These are phyloP conservation scores for Eriocheir sinensis DNA, from an alignment of 1,140 invertebrate species.

Conservation along the genomic window DNA sequence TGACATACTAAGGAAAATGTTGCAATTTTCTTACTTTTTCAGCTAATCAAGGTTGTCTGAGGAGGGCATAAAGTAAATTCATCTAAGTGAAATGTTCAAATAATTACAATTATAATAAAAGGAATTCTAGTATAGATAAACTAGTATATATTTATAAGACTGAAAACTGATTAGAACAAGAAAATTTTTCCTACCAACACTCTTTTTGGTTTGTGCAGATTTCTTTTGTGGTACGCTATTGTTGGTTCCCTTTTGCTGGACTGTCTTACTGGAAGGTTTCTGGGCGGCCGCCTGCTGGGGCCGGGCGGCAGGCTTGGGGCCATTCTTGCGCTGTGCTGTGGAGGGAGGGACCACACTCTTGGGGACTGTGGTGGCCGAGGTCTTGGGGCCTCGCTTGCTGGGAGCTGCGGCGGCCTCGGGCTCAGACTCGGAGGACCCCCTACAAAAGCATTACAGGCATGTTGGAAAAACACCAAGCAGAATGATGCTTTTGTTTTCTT, in stretches of 20 bases:
- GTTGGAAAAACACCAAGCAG: neutral
- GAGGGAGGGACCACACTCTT: constrained; percentile 50
- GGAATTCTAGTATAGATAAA: neutral
- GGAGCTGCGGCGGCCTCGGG: constrained; percentile 51
- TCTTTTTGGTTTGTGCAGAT: constrained; percentile 63
- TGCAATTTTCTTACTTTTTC: constrained; percentile 23
- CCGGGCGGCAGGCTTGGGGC: constrained; percentile 63
- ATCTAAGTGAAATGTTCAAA: neutral
- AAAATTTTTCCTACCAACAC: constrained; percentile 48
- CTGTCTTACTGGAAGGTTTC: constrained; percentile 60
- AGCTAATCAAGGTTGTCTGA: too few species aligned
- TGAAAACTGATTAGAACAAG: neutral
- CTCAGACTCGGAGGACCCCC: constrained; percentile 69
- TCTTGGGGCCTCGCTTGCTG: constrained; percentile 72
- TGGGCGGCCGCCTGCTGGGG: constrained; percentile 62
- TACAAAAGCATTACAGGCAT: neutral
- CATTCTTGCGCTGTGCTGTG: constrained; percentile 63
- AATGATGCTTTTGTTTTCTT: neutral
- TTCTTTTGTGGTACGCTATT: constrained; percentile 65
- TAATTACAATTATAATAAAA: neutral
- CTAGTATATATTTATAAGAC: neutral
- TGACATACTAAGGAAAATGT: neutral
- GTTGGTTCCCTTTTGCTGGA: constrained; percentile 50
- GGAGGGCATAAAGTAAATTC: too few species aligned
- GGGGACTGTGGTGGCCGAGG: constrained; percentile 71